phyloP scores from a whole-genome alignment of 2,113 vertebrate species.

The Puffinus mauretanicus region DNA sequence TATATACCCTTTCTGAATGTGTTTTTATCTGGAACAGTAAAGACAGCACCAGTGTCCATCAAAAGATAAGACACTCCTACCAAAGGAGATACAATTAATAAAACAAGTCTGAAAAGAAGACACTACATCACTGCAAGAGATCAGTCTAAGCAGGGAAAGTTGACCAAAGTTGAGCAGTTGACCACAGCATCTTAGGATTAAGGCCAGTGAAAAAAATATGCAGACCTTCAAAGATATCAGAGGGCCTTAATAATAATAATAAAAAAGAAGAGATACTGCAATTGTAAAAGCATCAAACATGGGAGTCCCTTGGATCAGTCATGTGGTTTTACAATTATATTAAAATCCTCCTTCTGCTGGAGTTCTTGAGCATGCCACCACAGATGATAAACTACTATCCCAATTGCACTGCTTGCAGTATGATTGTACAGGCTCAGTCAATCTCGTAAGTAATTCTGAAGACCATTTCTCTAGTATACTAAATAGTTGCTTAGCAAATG shows the following conservation, averaged over 20 bases:
- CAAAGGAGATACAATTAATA: neutral
- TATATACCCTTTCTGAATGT: neutral
- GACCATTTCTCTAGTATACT: neutral
- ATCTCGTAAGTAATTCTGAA: neutral
- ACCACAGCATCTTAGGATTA: neutral
- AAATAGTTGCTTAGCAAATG: neutral
- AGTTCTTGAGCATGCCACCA: neutral
- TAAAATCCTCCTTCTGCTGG: neutral
- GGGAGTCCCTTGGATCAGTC: neutral
- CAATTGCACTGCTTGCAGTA: neutral
- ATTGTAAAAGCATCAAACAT: neutral
- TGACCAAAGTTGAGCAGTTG: neutral
- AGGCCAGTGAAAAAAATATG: neutral
- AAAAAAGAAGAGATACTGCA: neutral
- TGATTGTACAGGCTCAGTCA: neutral
- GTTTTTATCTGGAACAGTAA: neutral
- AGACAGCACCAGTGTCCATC: neutral
- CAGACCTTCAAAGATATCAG: neutral
- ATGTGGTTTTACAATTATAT: neutral
- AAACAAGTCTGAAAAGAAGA: neutral
- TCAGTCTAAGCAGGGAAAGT: neutral
- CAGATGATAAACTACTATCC: neutral
- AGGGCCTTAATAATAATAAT: neutral
- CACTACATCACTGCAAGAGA: neutral
- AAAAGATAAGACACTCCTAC: neutral